phyloP scores from a whole-genome alignment of 1,140 invertebrate genomes.

The Cydia fagiglandana region DNA sequence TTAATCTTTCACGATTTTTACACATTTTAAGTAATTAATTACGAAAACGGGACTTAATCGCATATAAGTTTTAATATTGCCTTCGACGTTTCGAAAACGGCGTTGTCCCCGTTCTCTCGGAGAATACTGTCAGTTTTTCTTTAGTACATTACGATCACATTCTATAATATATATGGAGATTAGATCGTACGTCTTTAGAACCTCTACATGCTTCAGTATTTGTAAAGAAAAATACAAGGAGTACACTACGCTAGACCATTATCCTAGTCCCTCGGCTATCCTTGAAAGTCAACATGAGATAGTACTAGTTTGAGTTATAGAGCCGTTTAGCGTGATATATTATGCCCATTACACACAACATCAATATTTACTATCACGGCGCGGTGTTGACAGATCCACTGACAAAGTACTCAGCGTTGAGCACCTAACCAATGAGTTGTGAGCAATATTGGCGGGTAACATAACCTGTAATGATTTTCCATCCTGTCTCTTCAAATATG shows the following conservation, averaged over 20 bases:
- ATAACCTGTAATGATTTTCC: background rate
- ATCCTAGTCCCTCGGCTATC: conserved; percentile 7
- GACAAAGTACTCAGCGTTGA: background rate
- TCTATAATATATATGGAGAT: background rate
- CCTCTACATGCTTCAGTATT: background rate
- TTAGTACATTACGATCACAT: no score
- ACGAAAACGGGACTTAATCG: no score
- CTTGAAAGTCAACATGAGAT: conserved; percentile 23
- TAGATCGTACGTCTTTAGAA: background rate
- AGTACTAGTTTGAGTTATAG: conserved; percentile 28
- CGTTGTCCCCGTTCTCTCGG: no score
- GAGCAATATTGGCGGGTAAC: background rate
- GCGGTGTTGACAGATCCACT: conserved; percentile 18
- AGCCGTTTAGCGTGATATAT: conserved; percentile 26
- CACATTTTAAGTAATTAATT: no score
- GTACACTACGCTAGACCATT: background rate
- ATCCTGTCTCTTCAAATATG: background rate
- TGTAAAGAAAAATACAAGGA: background rate
- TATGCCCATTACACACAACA: conserved; percentile 27
- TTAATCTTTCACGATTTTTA: no score
- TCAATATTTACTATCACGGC: conserved; percentile 28
- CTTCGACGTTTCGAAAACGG: no score
- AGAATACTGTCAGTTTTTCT: no score
- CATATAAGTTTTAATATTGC: no score
- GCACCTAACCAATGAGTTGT: background rate